A percentile compares a stretch with the other conserved stretches of the same genome.
phyloP scores from a whole-genome alignment of 1,140 invertebrate genomes.

The Coptotermes formosanus region DNA sequence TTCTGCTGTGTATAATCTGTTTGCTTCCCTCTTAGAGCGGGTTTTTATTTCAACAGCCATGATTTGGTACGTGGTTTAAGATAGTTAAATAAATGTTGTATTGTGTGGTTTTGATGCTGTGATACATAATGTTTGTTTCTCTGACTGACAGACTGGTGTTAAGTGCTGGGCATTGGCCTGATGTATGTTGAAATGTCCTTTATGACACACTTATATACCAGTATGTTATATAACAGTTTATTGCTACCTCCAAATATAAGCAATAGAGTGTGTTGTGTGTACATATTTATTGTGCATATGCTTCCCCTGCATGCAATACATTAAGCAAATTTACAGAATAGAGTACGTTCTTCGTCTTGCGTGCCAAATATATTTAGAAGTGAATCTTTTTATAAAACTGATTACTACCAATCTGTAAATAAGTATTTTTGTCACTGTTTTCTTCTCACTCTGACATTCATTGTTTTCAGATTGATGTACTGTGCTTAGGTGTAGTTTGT shows the following conservation, averaged over 20 bases:
- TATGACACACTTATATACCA: not conserved
- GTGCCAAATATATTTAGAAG: slow-evolving; percentile 3
- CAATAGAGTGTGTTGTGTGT: not conserved
- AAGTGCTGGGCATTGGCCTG: not conserved
- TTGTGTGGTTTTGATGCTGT: too few species aligned
- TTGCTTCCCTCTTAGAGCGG: too few species aligned
- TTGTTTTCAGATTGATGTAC: too few species aligned
- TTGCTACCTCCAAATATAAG: not conserved
- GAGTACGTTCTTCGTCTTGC: not conserved
- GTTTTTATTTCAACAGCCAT: too few species aligned
- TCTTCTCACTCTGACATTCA: not conserved
- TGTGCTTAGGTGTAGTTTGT: too few species aligned
- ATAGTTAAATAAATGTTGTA: too few species aligned
- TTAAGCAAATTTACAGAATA: not conserved
- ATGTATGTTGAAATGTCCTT: not conserved
- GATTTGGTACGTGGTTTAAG: too few species aligned
- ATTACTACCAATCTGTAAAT: not conserved
- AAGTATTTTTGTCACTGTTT: slow-evolving; percentile 9
- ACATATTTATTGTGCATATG: not conserved
- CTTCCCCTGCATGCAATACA: not conserved
- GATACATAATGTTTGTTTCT: too few species aligned
- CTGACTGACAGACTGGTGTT: too few species aligned
- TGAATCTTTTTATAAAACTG: slow-evolving; percentile 27
- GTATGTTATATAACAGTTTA: not conserved
- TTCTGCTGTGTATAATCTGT: too few species aligned